Percentiles rank a stretch among this genome's conserved stretches.
These are phyloP conservation scores for Pachycephus smyrnensis DNA, from an alignment of 2,888 invertebrate genomes.

Conservation along the genomic window DNA sequence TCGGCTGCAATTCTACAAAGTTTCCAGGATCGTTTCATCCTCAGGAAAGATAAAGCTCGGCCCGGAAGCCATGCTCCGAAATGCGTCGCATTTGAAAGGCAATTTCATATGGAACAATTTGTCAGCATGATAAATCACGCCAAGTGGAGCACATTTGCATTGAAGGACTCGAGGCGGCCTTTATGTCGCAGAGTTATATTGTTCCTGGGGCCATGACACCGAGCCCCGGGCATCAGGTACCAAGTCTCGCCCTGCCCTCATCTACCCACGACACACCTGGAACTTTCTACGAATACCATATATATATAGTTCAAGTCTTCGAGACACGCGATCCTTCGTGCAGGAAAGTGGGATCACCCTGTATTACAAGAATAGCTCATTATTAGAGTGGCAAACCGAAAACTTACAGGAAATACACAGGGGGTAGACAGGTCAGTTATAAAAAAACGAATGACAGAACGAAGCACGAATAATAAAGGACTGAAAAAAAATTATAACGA, in stretches of 20 bases:
- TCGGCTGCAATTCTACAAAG: not conserved
- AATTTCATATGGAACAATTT: constrained; percentile 16
- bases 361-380: not conserved
- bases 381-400: not conserved
- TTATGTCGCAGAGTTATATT: constrained; percentile 33
- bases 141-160: constrained; percentile 30
- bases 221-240: constrained; percentile 14
- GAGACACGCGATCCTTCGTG: not conserved
- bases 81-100: constrained; percentile 2
- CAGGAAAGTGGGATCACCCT: not conserved
- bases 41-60: not conserved
- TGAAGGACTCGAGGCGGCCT: constrained; percentile 28
- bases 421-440: not conserved
- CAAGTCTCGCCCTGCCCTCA: not conserved
- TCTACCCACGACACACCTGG: not conserved
- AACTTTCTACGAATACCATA: not conserved
- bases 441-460: no score
- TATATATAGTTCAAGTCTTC: not conserved
- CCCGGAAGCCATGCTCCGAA: not conserved
- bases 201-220: constrained; percentile 35
- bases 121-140: constrained; percentile 13
- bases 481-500: no score
- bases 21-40: not conserved
- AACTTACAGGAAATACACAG: not conserved
- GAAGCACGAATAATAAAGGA: not conserved